Percentiles rank a stretch among this genome's conserved stretches.
phyloP scores from a whole-genome alignment of 2,797 vertebrate species.

The Buceros bicornis region DNA sequence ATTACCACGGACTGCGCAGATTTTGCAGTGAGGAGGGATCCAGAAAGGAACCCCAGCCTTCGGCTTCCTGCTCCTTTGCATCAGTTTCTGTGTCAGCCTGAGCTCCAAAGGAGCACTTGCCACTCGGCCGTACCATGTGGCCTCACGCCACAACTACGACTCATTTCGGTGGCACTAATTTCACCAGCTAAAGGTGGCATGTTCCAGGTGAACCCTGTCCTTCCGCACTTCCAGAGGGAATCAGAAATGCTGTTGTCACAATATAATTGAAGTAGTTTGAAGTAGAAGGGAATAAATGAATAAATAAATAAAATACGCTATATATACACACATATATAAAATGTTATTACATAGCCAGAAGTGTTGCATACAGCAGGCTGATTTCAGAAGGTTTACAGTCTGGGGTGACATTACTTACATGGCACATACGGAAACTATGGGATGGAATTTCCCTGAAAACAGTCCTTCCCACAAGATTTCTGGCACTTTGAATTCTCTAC shows the following conservation, averaged over 20 bases:
- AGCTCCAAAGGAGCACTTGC: background rate
- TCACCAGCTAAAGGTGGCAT: background rate
- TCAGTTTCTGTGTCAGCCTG: background rate
- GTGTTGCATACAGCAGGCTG: background rate
- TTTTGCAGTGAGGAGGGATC: background rate
- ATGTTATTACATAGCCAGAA: background rate
- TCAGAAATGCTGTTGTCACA: background rate
- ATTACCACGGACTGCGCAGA: background rate
- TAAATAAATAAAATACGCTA: background rate
- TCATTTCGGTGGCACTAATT: background rate
- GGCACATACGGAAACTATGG: slow-evolving; percentile 5
- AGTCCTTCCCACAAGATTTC: slow-evolving; percentile 48
- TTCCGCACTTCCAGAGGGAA: background rate
- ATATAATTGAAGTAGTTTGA: background rate
- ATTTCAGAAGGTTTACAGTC: slow-evolving; percentile 17
- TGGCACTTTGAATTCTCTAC: slow-evolving; percentile 9
- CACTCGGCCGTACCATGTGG: background rate
- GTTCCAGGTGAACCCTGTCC: background rate
- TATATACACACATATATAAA: background rate
- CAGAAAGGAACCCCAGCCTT: background rate
- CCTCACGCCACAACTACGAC: background rate
- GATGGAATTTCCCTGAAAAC: slow-evolving; percentile 61
- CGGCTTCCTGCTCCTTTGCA: background rate
- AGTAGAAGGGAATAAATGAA: background rate
- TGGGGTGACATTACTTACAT: slow-evolving; percentile 19